Base-by-base conservation (phyloP, 1,140 invertebrate genomes). In the Drosophila chauvacae region DNA sequence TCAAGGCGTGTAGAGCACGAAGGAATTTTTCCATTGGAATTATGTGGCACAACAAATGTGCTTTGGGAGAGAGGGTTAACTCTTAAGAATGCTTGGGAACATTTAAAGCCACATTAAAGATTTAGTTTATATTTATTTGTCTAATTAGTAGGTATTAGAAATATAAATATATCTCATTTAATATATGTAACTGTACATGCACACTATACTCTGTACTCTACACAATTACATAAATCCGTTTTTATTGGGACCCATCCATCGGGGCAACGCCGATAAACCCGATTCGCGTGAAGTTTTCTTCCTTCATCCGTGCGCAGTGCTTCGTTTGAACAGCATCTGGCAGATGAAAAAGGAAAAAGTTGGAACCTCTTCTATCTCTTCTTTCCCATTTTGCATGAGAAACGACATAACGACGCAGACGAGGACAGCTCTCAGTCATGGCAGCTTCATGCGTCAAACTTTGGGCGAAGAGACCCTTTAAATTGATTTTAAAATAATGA, bases 401-500 rank as follows among this genome's bases (percentile, higher is more conserved):
- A 28, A 63, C 44, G 63, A 63, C 58, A 63, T 63, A 47, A 28
- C 41, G 59, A 35, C 18, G 60, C 20, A 37, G 64, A 68, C 61
- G 30, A 37, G 48, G 47, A 51, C 44, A 37, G 26, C 68, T 35
- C 28, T 33, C 42, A 33, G 55, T 45, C 55, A 35, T 48, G 39
- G 13, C 41, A 37, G 39, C 48, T 39, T 73, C 83, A 80, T 65
- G 62, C 66, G 35, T 59, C 48, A 72, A 87, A 71, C 45, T 66
- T 71, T 50, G 65, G 45, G 48, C 28, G 13, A 18, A 14, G 35
- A 65, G 58, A 57, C 62, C 60, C 69, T 61, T 77, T 28, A 55
- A 90, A 88, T 88, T 90, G 80, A 88, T 90, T 88, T 88, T 78
- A 66, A 74, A 68, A 76, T 88, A 88, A 88, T 88, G 69, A 84